phyloP scores from a whole-genome alignment of 35 echinoderm and acorn worm genomes.

The Amphiura filiformis region DNA sequence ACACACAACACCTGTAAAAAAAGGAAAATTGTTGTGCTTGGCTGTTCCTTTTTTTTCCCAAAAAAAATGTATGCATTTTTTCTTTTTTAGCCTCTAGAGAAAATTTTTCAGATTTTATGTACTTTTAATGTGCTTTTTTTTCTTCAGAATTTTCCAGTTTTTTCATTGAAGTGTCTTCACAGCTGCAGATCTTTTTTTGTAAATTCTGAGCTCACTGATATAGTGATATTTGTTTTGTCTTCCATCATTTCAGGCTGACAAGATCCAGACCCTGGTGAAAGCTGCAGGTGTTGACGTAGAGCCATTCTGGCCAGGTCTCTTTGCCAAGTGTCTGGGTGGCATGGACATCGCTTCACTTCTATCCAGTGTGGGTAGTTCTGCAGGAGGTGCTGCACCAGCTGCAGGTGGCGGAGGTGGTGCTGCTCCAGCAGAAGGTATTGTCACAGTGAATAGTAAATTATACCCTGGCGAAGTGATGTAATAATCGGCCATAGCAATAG shows the following conservation, averaged over 20 bases:
- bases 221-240: too few species aligned
- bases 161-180: too few species aligned
- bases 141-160: too few species aligned
- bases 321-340: constrained; percentile 75
- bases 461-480: not conserved
- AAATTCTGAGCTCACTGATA: too few species aligned
- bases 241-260: constrained; percentile 91
- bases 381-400: constrained; percentile 30
- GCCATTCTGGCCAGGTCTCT: constrained; percentile 96
- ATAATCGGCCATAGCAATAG: too few species aligned
- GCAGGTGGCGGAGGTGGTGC: constrained; percentile 9
- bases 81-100: too few species aligned
- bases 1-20: too few species aligned
- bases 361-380: constrained; percentile 46
- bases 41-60: too few species aligned
- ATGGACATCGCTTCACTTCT: constrained; percentile 63
- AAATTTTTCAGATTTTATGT: too few species aligned
- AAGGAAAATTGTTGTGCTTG: too few species aligned
- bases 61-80: too few species aligned
- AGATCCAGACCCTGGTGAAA: constrained; percentile 78
- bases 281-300: constrained; percentile 82
- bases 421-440: not conserved
- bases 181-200: constrained; percentile 12
- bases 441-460: not conserved
- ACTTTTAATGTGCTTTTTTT: too few species aligned